phyloP scores from a whole-genome alignment of 2,888 invertebrate species.

The Ypsolopha sequella region DNA sequence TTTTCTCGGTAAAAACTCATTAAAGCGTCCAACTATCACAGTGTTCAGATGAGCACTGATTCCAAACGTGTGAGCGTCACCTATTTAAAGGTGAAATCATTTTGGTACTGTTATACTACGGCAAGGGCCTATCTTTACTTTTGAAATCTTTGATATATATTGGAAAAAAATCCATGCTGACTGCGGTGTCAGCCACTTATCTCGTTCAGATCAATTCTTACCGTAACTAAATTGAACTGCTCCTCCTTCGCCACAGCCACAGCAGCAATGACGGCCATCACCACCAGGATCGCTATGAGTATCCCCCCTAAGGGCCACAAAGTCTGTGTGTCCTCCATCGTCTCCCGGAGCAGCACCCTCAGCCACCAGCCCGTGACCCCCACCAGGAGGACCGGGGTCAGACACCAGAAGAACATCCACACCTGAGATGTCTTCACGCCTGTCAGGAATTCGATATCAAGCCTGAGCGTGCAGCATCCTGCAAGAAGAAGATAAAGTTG shows the following conservation, averaged over 20 bases:
- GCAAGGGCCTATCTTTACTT: no score
- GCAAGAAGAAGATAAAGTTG: conserved; percentile 6
- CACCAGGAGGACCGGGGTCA: conserved; percentile 37
- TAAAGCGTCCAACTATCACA: no score
- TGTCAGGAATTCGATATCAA: conserved; percentile 55
- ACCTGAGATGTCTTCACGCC: conserved; percentile 41
- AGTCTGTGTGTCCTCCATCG: conserved; percentile 29
- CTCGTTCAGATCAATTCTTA: conserved; percentile 18
- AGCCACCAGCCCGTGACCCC: conserved; percentile 59
- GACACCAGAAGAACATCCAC: conserved; percentile 51
- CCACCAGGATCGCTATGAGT: conserved; percentile 34
- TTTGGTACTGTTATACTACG: no score
- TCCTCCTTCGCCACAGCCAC: conserved; percentile 58
- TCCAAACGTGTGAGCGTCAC: no score
- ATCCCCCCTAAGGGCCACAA: conserved; percentile 50
- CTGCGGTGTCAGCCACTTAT: no score
- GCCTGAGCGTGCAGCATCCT: conserved; percentile 51
- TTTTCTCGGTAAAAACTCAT: no score
- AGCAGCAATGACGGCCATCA: conserved; percentile 47
- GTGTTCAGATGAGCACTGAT: no score
- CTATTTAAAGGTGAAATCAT: no score
- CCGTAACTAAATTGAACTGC: conserved; percentile 53
- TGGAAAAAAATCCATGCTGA: no score
- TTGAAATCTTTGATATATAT: no score
- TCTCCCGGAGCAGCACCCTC: conserved; percentile 28